Evolutionary conservation across 2,113 vertebrate genomes (phyloP).

Genomic region (Brachyhypopomus gauderio): DNA sequence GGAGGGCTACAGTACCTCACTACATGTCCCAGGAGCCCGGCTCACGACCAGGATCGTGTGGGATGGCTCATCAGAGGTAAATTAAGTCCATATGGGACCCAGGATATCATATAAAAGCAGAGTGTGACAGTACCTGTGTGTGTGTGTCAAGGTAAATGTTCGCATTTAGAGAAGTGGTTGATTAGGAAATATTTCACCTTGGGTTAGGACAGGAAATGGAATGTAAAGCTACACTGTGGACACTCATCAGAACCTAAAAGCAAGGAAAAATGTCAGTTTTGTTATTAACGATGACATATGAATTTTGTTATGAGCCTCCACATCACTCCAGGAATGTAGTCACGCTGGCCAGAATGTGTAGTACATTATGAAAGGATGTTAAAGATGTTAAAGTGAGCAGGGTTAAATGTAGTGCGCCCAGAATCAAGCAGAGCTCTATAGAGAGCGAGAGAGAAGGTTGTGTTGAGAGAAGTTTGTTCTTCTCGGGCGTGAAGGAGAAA

Average conservation of each 20-base stretch:
- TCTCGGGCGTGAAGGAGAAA: neutral
- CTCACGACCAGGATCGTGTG: neutral
- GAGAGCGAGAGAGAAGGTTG: neutral
- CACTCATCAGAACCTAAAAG: neutral
- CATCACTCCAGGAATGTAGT: neutral
- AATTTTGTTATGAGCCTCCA: slow-evolving; percentile 6
- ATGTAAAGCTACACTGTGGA: neutral
- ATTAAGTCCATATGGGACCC: slow-evolving; percentile 42
- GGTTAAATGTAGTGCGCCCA: neutral
- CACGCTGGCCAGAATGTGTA: neutral
- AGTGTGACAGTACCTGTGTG: slow-evolving; percentile 19
- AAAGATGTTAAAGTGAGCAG: neutral
- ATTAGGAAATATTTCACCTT: slow-evolving; percentile 6
- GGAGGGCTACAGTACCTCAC: slow-evolving; percentile 29
- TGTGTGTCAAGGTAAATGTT: slow-evolving; percentile 33
- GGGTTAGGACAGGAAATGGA: slow-evolving; percentile 24
- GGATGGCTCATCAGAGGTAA: slow-evolving; percentile 46
- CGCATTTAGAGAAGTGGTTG: slow-evolving; percentile 15
- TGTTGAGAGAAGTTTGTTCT: neutral
- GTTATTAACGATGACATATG: neutral
- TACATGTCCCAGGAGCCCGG: neutral
- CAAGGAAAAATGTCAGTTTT: neutral
- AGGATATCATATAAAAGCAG: slow-evolving; percentile 28
- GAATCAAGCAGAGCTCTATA: slow-evolving; percentile 2
- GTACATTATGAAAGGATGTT: neutral